A percentile compares a stretch with the other conserved stretches of the same genome.
phyloP scores from a whole-genome alignment of 1,140 invertebrate species.

The Calliphora vicina region DNA sequence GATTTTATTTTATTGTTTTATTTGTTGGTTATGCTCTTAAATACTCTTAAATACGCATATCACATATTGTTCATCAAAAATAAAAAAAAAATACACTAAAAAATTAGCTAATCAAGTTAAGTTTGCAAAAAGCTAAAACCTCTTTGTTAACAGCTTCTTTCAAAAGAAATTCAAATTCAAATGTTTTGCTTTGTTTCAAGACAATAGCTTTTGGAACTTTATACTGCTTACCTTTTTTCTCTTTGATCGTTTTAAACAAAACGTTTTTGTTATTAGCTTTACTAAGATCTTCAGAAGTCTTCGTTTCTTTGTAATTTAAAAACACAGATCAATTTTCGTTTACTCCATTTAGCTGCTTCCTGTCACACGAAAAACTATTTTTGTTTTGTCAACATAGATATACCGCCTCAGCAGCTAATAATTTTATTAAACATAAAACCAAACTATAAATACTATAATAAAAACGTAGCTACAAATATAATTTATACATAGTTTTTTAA shows the following conservation, averaged over 20 bases:
- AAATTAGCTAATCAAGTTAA: slow-evolving; percentile 17
- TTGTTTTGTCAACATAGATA: neutral
- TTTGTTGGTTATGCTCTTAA: neutral
- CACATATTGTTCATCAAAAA: neutral
- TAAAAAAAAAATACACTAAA: no score
- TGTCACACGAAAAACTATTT: neutral
- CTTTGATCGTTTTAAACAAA: no score
- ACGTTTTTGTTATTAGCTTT: neutral
- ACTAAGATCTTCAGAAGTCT: neutral
- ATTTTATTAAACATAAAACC: neutral
- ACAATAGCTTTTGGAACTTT: neutral
- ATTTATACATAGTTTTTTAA: neutral
- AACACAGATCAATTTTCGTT: neutral
- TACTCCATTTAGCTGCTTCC: neutral
- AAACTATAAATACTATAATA: neutral
- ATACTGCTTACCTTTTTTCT: no score
- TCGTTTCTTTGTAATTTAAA: neutral
- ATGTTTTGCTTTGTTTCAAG: neutral
- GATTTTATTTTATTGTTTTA: neutral
- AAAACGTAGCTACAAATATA: no score
- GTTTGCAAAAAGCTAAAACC: neutral
- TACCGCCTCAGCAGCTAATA: neutral
- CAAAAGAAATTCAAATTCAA: neutral
- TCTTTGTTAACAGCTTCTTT: neutral
- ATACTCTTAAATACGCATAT: neutral